Base-by-base conservation (phyloP, 2,113 vertebrate genomes). In the Antidorcas marsupialis region DNA sequence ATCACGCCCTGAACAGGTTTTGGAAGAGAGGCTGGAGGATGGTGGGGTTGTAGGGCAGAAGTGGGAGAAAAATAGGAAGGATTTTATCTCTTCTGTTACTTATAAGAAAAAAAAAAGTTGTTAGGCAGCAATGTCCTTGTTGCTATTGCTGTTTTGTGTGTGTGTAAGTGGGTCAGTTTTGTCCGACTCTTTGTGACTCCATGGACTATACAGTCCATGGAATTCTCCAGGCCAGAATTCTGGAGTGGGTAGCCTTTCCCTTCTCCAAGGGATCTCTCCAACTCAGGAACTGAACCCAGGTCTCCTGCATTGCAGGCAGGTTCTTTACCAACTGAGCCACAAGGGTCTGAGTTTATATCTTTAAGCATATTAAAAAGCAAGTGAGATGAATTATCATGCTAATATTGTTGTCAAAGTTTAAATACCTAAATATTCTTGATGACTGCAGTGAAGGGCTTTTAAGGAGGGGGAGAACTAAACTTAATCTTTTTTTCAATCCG, bases 351-450 rank as follows among this genome's bases (percentile, higher is more conserved):
- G 98, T 98, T 98, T 98, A 96, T 98, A 97, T 95, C 93, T 98
- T 97, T 97, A 97, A 98, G 97, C 94, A 97, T 96, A 97, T 94
- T 97, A 96, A 94, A 97, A 97, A 98, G 85, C 98, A 98, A 98
- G 97, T 97, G 89, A 97, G 97, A 98, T 96, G 95, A 97, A 97
- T 98, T 98, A 98, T 98, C 97, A 98, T 97, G 91, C 98, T 98
- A 97, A 98, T 94, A 97, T 98, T 98, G 98, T 98, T 98, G 98
- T 98, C 96, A 89, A 97, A 97, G 97, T 98, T 98, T 96, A 98
- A 97, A 97, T 98, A 94, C 55, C 53, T 92, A 97, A 95, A 97
- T 98, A 98, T 98, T 98, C 96, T 98, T 96, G 97, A 90, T 98
- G 98, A 98, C 3, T 59, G 39, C 33, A 27, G 1, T 17, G 13